Evolutionary conservation across 2,113 vertebrate species (phyloP), one percentile per base, ranked within the genome.

Genomic region (Actinemys pallida): DNA sequence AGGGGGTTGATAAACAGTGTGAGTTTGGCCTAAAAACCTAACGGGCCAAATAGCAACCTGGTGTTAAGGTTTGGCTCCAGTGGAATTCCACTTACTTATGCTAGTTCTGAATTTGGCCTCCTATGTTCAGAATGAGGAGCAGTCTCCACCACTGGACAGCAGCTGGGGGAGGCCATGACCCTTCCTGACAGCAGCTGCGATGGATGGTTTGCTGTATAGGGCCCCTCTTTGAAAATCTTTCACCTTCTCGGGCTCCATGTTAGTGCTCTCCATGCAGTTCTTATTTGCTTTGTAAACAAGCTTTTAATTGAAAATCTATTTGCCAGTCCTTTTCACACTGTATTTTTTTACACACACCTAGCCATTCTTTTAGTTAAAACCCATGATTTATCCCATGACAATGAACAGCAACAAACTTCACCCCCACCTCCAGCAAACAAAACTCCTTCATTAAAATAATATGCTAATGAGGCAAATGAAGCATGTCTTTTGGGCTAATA

Each of bases 311-410:
- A 94, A 95, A 95, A 96, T 39, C 90, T 95, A 90, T 95, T 86
- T n/a, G 84, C 95, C 90, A 84, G 88, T 97, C 93, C 93, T 90
- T 97, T 97, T 97, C 84, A 92, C 94, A 52, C 89, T 92, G 92
- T 95, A 88, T 95, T 95, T 84, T 95, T 98, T 98, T 97, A 87
- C 89, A 93, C 39, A 82, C 76, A 86, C 91, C 92, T 95, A 95
- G 88, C 90, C 96, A 88, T 97, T 97, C 53, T 94, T 95, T 96
- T 86, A 94, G 90, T 96, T 96, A 95, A 97, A 93, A 93, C 87
- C 92, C 95, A 75, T 96, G 92, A 96, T 97, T 97, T 97, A 96
- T 94, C 92, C 86, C 82, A 83, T 91, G 89, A 95, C 98, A 89
- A 62, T 96, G 86, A 96, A 92, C 96, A 86, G 93, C 87, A 97